These are phyloP conservation scores for Panthera tigris DNA, from an alignment of 2,113 vertebrate species.

Conservation along the genomic window DNA sequence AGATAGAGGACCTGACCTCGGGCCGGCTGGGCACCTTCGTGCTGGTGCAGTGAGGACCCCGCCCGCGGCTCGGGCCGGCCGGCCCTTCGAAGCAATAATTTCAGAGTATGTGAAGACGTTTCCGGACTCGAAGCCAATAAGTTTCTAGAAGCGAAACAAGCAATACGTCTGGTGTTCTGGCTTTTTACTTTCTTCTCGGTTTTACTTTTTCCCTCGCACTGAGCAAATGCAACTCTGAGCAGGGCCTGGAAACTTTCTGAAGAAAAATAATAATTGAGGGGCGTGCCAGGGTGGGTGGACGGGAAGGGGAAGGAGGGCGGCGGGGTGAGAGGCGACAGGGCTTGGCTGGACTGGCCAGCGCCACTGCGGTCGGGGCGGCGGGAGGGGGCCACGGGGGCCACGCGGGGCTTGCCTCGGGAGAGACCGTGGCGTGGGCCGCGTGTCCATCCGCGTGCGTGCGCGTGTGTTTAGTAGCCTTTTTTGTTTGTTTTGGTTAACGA, in stretches of 20 bases:
- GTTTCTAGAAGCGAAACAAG: constrained; percentile 86
- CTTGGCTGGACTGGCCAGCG: background rate
- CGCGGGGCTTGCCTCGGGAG: constrained; percentile 75
- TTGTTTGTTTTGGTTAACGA: constrained; percentile 39
- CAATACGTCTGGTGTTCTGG: constrained; percentile 86
- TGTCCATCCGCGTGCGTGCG: constrained; percentile 18
- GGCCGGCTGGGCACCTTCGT: constrained; percentile 89
- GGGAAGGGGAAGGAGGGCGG: constrained; percentile 71
- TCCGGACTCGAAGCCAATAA: constrained; percentile 82
- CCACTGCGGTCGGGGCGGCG: constrained; percentile 7
- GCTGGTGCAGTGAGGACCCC: constrained; percentile 90
- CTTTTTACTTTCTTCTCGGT: constrained; percentile 74
- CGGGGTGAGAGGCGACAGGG: constrained; percentile 57
- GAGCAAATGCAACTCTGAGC: constrained; percentile 83
- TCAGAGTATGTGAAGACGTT: constrained; percentile 85
- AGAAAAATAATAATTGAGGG: constrained; percentile 77
- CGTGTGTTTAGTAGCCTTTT: background rate
- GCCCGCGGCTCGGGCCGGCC: rapidly evolving
- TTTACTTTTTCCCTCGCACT: constrained; percentile 83
- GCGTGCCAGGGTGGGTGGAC: constrained; percentile 59
- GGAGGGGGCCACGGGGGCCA: constrained; percentile 76
- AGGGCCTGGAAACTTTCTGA: constrained; percentile 77
- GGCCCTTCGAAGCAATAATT: constrained; percentile 88
- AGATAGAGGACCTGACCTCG: constrained; percentile 87
- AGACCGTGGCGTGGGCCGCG: constrained; percentile 68